Evolutionary conservation across 2,797 vertebrate species (phyloP).

Genomic region (Gila robusta): DNA sequence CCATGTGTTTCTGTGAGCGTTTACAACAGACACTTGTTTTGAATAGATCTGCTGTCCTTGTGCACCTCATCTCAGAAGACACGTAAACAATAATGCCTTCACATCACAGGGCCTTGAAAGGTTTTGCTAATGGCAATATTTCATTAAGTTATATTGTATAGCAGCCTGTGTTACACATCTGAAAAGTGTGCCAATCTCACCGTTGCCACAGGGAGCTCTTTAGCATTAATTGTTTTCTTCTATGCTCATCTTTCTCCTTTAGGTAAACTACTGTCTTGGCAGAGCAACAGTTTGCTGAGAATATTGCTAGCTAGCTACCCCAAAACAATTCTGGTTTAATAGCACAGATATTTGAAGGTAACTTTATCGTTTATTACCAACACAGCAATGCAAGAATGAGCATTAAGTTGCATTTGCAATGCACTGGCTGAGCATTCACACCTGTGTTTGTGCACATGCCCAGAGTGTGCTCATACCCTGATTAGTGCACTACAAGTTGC

Average conservation of each 20-base stretch:
- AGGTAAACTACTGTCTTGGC: not conserved
- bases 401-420: not conserved
- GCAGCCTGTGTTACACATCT: not conserved
- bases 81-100: not conserved
- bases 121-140: slow-evolving; percentile 7
- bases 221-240: not conserved
- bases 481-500: not conserved
- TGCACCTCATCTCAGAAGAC: not conserved
- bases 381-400: not conserved
- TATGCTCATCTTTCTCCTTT: not conserved
- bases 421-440: not conserved
- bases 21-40: slow-evolving; percentile 44
- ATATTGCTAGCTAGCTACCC: not conserved
- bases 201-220: not conserved
- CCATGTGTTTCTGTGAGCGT: slow-evolving; percentile 38
- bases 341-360: not conserved
- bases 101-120: not conserved
- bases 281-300: not conserved
- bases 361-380: not conserved
- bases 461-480: not conserved
- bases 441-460: not conserved
- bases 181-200: not conserved
- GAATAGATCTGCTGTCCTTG: slow-evolving; percentile 35
- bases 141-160: not conserved
- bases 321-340: not conserved